Base-by-base conservation (phyloP, 2,113 vertebrate genomes). In the Bubalus kerabau region DNA sequence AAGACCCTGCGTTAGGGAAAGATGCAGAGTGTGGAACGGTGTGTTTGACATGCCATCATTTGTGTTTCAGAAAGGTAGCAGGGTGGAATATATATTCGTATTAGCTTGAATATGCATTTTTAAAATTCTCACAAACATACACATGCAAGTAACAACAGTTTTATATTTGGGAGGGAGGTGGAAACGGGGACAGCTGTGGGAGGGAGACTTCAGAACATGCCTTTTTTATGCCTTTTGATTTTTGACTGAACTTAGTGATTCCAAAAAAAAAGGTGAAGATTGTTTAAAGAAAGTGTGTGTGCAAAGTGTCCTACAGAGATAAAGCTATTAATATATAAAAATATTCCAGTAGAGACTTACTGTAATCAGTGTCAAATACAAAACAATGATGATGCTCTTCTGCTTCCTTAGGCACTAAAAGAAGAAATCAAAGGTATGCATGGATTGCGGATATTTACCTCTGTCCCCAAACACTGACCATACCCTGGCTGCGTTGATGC, bases 381-480 rank as follows among this genome's bases (percentile, higher is more conserved):
- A 26, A 62, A 54, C 40, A 71, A 14, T 81, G 88, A 67, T 30
- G 32, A 28, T 14, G 13, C 26, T 84, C 21, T 92, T 94, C 92
- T 94, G 7, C 82, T 84, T 74, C 6, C 46, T 28, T 90, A 98
- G 98, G 98, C 98, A 11, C 92, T 98, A 2, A 98, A 98, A 90
- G 98, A 98, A 87, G 98, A 98, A 85, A 98, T 98, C 86, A 98
- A 98, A 95, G 96, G 67, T 5, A 98, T 98, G 98, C 98, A 98
- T 0, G 98, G 98, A 87, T 64, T 98, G 40, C 94, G 98, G 88
- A 98, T 98, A 52, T 98, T 98, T 15, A 98, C 98, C 86, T 98
- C 98, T 1, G 52, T 98, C 82, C 98, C 98, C 96, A 98, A 97
- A 43, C 88, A 54, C 94, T 98, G 98, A 98, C n/a, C 36, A 15